Base-by-base conservation (phyloP, 2,113 vertebrate species). In the Electrona antarctica region DNA sequence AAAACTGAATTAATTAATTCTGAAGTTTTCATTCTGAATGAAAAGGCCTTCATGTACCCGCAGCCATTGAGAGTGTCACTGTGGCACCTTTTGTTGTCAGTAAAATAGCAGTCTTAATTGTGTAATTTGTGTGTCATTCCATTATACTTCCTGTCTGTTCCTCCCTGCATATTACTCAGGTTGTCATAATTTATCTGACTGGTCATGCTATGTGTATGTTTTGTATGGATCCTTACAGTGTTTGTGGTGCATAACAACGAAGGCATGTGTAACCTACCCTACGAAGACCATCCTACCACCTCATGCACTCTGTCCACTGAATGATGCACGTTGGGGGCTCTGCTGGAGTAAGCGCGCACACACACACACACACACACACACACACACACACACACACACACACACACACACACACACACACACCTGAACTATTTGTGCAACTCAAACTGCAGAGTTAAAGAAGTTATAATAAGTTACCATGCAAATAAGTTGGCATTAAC, bases 321-420 rank as follows among this genome's bases (percentile, higher is more conserved):
- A 85, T 57, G 93, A 95, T 0, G 96, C 97, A 0, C 95, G 96
- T 69, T 98, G 97, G 97, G 97, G 97, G 0, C 93, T 96, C 9
- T 99, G 97, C 92, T 95, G 94, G 94, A 96, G 96, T 99, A 86
- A 96, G 95, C 90, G 11, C 0, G 0, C 8, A 0, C 64, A 56
- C 71, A 74, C 21, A 63, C 70, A 64, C 15, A 47, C 51, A n/a
- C 46, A 51, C 28, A 65, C 12, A 29, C 15, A 55, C 51, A 51
- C 50, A 64, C n/a, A 64, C 55, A 54, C 52, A 54, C n/a, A 50
- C 48, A 50, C 62, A 50, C 62, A 64, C 62, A 63, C 61, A 63
- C 61, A 64, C 45, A 64, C 61, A 57, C 9, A 54, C 1, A 61
- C 60, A 60, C 58, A 60, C 15, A 54, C 49, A 66, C 11, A 66